Evolutionary conservation across 2,113 vertebrate species (phyloP).

Genomic region (Elephantulus edwardii): DNA sequence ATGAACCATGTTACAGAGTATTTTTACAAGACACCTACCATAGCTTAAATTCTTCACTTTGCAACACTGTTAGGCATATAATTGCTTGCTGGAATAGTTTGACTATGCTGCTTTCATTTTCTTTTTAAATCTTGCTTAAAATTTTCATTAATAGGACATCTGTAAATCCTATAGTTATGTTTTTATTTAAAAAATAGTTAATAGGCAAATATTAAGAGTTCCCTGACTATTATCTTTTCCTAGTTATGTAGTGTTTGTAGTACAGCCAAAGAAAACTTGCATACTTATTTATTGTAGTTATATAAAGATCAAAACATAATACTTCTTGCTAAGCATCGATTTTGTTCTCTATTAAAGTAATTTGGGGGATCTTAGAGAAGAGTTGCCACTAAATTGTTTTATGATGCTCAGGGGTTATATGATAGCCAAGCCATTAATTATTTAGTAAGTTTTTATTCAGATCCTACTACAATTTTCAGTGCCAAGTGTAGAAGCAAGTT

Average conservation of each 20-base stretch:
- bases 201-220: neutral
- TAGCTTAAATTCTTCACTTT: neutral
- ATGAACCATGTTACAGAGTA: neutral
- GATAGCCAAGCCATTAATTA: neutral
- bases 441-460: neutral
- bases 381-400: neutral
- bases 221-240: neutral
- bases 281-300: neutral
- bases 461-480: neutral
- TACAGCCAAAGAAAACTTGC: neutral
- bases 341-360: neutral
- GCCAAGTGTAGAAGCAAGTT: neutral
- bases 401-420: neutral
- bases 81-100: neutral
- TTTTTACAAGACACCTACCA: neutral
- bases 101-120: neutral
- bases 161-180: neutral
- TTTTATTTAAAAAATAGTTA: neutral
- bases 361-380: neutral
- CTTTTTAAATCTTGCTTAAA: neutral
- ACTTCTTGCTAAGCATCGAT: neutral
- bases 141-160: neutral
- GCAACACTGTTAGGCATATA: neutral
- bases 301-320: neutral
- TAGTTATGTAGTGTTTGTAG: neutral